phyloP scores from a whole-genome alignment of 2,797 vertebrate genomes.

The Schizopygopsis malacanthus region DNA sequence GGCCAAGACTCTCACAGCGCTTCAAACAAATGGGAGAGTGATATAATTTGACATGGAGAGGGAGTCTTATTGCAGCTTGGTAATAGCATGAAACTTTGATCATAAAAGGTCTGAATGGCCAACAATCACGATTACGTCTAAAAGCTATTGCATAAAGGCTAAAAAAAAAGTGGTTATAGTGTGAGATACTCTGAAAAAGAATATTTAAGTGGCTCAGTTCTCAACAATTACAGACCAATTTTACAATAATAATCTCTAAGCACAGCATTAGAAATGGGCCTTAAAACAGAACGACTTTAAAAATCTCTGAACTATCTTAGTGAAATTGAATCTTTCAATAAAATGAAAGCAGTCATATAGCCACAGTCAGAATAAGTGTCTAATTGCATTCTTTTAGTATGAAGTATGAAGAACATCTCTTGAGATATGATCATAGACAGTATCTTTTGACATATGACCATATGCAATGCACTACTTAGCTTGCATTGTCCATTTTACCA shows the following conservation, averaged over 20 bases:
- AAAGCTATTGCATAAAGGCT: conserved; percentile 14
- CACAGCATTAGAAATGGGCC: background rate
- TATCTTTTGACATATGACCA: background rate
- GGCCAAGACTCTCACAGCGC: conserved; percentile 17
- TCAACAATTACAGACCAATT: conserved; percentile 23
- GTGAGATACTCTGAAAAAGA: background rate
- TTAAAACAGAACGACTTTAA: background rate
- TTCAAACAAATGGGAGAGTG: conserved; percentile 39
- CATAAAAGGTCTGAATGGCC: conserved; percentile 25
- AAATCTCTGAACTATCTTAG: conserved; percentile 16
- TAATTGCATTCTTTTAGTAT: background rate
- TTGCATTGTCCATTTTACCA: background rate
- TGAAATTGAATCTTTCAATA: background rate
- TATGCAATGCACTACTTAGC: background rate
- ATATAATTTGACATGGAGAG: conserved; percentile 45
- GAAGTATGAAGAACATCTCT: background rate
- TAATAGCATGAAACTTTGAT: conserved; percentile 35
- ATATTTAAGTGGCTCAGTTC: conserved; percentile 23
- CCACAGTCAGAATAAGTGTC: background rate
- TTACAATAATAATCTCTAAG: conserved; percentile 15
- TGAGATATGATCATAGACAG: background rate
- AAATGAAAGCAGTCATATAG: background rate
- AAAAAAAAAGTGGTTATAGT: conserved; percentile 1
- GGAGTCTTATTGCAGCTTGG: conserved; percentile 18
- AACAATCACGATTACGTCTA: conserved; percentile 13